phyloP scores from a whole-genome alignment of 2,113 vertebrate genomes.

The Melanerpes aurifrons region DNA sequence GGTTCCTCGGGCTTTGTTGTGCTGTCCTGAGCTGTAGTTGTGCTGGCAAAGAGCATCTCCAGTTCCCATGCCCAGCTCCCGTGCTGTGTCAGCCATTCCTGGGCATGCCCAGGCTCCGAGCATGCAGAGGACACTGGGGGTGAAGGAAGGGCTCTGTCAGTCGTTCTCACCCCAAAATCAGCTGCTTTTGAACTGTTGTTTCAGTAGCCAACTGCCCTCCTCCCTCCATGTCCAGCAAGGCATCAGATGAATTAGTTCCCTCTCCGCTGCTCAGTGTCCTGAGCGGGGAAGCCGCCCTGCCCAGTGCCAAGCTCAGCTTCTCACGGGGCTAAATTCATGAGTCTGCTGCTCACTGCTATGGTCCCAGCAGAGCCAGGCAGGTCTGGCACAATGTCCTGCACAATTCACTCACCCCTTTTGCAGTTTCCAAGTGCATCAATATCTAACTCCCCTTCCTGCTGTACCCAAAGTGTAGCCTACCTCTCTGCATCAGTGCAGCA shows the following conservation, averaged over 20 bases:
- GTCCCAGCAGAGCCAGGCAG: neutral
- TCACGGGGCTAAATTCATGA: neutral
- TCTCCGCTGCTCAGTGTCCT: neutral
- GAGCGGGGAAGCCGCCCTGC: neutral
- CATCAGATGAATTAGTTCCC: neutral
- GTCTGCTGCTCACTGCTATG: neutral
- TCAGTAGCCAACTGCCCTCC: neutral
- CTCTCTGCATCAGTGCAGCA: neutral
- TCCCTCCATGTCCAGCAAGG: accelerated
- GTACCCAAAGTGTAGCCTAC: neutral
- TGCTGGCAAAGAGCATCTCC: neutral
- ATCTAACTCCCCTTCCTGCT: neutral
- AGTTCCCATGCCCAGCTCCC: neutral
- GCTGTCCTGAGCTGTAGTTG: neutral
- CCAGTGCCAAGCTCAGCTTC: neutral
- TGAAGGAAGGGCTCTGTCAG: constrained; percentile 17
- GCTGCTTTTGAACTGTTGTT: neutral
- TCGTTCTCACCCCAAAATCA: neutral
- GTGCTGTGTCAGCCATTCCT: neutral
- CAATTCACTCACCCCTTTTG: neutral
- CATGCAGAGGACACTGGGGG: neutral
- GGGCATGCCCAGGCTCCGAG: neutral
- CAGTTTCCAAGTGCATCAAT: neutral
- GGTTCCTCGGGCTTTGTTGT: neutral
- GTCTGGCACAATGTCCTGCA: neutral